Base-by-base conservation (phyloP, 2,888 invertebrate species). In the Drosophila birchii region DNA sequence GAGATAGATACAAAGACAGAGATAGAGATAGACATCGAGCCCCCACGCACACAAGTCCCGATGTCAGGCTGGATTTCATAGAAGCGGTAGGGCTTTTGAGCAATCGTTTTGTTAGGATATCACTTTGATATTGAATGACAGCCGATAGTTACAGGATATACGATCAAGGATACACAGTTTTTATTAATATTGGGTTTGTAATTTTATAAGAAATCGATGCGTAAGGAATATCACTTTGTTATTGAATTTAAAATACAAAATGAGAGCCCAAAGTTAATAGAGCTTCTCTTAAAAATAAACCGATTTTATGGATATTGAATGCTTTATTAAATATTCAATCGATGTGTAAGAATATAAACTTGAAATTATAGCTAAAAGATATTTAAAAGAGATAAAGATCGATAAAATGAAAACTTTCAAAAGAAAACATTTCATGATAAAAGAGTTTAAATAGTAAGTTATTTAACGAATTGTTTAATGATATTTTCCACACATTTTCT, bases 261-360 rank as follows among this genome's bases (percentile, higher is more conserved):
- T 23, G 0, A 16, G 0, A 4, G 36, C 0, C 0, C 1, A n/a
- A n/a, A 38, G 16, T 16, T 38, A n/a, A 38, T 1, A 36, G 5
- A 36, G 3, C 5, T 36, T 5, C 7, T 7, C 9, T 45, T 5
- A 26, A 26, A 9, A n/a, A 26, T 26, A 26, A 9, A 9, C 9
- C 0, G 5, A 26, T 26, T 9, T 47, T n/a, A 47, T 36, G 5
- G 36, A 14, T 36, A 14, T 36, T 16, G 16, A 36, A 36, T 36
- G 29, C 23, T 5, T 23, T 23, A 23, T 23, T 23, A n/a, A n/a
- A n/a, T n/a, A n/a, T n/a, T n/a, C n/a, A n/a, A n/a, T n/a, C n/a
- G n/a, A n/a, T n/a, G n/a, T n/a, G n/a, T n/a, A n/a, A n/a, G n/a
- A n/a, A n/a, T n/a, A n/a, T n/a, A n/a, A n/a, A n/a, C n/a, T n/a